These are phyloP conservation scores for Calameuta pallipes DNA, from an alignment of 2,888 invertebrate genomes.

Conservation along the genomic window DNA sequence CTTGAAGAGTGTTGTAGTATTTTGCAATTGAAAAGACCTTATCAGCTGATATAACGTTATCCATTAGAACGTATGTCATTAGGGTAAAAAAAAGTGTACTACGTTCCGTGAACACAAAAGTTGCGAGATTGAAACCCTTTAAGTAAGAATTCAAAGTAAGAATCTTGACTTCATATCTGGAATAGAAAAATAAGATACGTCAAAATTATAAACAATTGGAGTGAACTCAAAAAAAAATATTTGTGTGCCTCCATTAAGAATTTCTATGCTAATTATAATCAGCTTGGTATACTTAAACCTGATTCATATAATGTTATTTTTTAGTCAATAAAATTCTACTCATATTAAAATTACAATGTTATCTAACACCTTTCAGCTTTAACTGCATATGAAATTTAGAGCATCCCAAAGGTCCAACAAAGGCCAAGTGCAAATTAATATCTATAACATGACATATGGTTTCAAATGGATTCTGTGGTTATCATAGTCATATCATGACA, in stretches of 20 bases:
- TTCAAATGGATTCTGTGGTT: neutral
- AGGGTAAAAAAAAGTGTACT: conserved; percentile 86
- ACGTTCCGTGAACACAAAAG: conserved; percentile 85
- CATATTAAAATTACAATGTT: neutral
- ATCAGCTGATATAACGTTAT: conserved; percentile 69
- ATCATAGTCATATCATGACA: neutral
- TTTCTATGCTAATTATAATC: too few species aligned
- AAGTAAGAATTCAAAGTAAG: conserved; percentile 76
- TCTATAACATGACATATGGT: neutral
- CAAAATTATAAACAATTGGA: neutral
- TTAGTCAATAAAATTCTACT: neutral
- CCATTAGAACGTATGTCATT: conserved; percentile 78
- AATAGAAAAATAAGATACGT: conserved; percentile 28
- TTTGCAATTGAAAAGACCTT: conserved; percentile 83
- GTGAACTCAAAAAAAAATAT: too few species aligned
- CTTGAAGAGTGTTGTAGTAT: conserved; percentile 80
- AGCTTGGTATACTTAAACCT: too few species aligned
- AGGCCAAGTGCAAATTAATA: neutral
- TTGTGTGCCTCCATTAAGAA: too few species aligned
- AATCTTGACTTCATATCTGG: conserved; percentile 77
- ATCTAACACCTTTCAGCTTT: neutral
- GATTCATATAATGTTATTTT: too few species aligned
- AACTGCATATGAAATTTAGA: neutral
- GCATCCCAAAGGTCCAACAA: neutral
- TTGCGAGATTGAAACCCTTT: conserved; percentile 74